Evolutionary conservation across 2,888 invertebrate genomes (phyloP).

Genomic region (Gonocerus acuteangulatus): DNA sequence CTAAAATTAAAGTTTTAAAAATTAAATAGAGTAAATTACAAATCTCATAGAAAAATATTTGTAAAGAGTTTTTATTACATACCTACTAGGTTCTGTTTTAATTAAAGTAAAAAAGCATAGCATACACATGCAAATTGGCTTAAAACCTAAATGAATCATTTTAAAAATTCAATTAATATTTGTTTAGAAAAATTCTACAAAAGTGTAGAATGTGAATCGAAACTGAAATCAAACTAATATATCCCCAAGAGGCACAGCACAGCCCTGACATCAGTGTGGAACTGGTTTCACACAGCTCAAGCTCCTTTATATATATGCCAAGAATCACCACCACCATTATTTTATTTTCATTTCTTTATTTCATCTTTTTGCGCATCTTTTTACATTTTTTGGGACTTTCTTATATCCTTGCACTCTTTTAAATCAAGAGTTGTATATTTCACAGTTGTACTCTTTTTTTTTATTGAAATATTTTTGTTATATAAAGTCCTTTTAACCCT

Average conservation of each 20-base stretch:
- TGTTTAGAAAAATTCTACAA: not conserved
- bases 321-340: not conserved
- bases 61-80: not conserved
- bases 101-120: constrained; percentile 13
- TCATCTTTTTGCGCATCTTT: no score
- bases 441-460: no score
- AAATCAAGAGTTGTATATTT: no score
- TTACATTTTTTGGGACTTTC: no score
- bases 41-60: not conserved
- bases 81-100: constrained; percentile 4
- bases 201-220: not conserved
- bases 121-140: constrained; percentile 11
- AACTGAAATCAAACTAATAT: not conserved
- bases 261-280: not conserved
- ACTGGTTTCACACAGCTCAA: constrained; percentile 1
- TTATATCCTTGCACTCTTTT: no score
- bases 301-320: constrained; percentile 3
- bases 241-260: not conserved
- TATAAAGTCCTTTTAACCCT: no score
- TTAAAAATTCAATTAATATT: not conserved
- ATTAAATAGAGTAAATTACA: not conserved
- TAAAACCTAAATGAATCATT: constrained; percentile 11
- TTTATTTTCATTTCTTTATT: no score
- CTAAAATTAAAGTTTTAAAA: not conserved
- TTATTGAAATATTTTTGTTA: no score